Evolutionary conservation across 1,140 invertebrate species (phyloP).

Genomic region (Drosophila takahashii): DNA sequence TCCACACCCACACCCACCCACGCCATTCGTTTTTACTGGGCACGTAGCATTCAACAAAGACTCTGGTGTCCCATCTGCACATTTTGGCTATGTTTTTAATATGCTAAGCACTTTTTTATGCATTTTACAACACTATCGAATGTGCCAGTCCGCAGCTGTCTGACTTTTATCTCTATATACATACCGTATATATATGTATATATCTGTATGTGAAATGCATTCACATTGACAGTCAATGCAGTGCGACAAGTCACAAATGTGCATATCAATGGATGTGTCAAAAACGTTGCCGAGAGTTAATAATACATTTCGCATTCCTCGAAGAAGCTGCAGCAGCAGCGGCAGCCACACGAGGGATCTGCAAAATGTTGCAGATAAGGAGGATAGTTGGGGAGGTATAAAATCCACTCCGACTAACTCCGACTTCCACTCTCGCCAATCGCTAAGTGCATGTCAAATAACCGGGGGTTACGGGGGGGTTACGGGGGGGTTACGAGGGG

Average conservation of each 20-base stretch:
- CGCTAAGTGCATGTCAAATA: slow-evolving; percentile 56
- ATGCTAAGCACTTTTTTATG: slow-evolving; percentile 72
- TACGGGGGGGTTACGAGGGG: background rate
- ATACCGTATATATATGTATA: background rate
- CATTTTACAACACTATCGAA: slow-evolving; percentile 68
- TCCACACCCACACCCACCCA: slow-evolving; percentile 8
- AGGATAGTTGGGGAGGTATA: background rate
- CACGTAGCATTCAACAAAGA: slow-evolving; percentile 57
- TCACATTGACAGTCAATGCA: slow-evolving; percentile 52
- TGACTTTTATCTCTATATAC: slow-evolving; percentile 9
- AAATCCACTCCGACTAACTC: slow-evolving; percentile 45
- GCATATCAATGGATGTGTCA: slow-evolving; percentile 72
- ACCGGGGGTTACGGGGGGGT: slow-evolving; percentile 8
- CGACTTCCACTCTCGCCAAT: slow-evolving; percentile 32
- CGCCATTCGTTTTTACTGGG: slow-evolving; percentile 35
- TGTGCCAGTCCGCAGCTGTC: slow-evolving; percentile 34
- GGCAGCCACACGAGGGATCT: slow-evolving; percentile 8
- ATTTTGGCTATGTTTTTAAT: slow-evolving; percentile 67
- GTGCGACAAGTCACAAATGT: slow-evolving; percentile 69
- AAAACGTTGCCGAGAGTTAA: slow-evolving; percentile 64
- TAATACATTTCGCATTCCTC: slow-evolving; percentile 50
- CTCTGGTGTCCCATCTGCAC: slow-evolving; percentile 43
- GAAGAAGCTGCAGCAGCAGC: slow-evolving; percentile 11
- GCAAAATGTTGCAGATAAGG: background rate
- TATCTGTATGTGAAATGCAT: slow-evolving; percentile 19